Evolutionary conservation across 2,797 vertebrate species (phyloP).

Genomic region (Lutra lutra): DNA sequence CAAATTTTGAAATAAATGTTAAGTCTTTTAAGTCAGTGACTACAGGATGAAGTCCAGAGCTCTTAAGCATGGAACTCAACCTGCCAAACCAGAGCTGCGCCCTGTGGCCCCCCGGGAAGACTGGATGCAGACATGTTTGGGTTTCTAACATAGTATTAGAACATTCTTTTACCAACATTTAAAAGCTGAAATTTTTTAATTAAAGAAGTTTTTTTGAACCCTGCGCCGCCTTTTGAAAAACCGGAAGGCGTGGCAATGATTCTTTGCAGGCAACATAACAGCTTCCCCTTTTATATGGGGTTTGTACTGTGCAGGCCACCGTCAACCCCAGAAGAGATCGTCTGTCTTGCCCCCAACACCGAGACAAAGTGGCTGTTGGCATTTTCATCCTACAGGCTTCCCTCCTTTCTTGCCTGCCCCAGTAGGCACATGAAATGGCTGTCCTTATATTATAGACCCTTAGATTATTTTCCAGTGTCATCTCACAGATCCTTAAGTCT

Average conservation of each 20-base stretch:
- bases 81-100: neutral
- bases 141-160: conserved; percentile 29
- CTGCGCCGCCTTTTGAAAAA: neutral
- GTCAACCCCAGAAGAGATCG: neutral
- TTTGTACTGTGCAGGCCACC: neutral
- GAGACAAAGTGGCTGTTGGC: neutral
- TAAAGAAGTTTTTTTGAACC: neutral
- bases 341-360: neutral
- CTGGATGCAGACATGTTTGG: neutral
- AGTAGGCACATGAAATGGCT: neutral
- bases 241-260: neutral
- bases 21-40: conserved; percentile 28
- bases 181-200: conserved; percentile 30
- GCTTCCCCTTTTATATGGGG: neutral
- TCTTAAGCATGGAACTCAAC: neutral
- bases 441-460: neutral
- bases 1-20: conserved; percentile 48
- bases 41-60: conserved; percentile 22
- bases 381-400: neutral
- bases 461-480: neutral
- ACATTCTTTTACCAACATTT: conserved; percentile 26
- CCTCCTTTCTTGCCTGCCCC: neutral
- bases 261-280: neutral
- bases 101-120: neutral
- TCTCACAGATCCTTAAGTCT: neutral